Evolutionary conservation across 1,140 invertebrate species (phyloP).

Genomic region (Mesaphorura yosii): DNA sequence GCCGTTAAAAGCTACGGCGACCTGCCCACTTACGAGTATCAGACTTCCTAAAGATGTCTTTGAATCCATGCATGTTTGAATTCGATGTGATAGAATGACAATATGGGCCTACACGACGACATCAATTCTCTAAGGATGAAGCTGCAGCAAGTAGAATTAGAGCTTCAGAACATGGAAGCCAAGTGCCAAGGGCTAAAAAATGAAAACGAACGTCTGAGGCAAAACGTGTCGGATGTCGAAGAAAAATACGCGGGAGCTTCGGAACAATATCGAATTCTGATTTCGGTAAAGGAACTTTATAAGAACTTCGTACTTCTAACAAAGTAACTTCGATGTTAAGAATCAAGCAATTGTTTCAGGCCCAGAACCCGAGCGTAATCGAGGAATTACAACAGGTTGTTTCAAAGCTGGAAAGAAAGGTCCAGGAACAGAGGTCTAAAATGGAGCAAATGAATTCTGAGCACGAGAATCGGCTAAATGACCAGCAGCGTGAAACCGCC

Average conservation of each 20-base stretch:
- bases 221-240: not conserved
- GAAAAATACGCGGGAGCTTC: not conserved
- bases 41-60: no score
- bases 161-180: conserved; percentile 9
- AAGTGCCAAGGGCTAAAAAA: conserved; percentile 2
- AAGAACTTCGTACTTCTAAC: not conserved
- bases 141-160: conserved; percentile 6
- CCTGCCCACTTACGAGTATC: not conserved
- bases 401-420: conserved; percentile 2
- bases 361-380: conserved; percentile 5
- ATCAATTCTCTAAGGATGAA: conserved; percentile 1
- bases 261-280: conserved; percentile 5
- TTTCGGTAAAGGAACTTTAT: not conserved
- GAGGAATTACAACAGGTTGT: conserved; percentile 5
- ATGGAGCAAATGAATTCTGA: conserved; percentile 1
- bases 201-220: conserved; percentile 2
- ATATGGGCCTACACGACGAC: conserved; percentile 5
- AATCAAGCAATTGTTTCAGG: not conserved
- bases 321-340: no score
- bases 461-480: conserved; percentile 1
- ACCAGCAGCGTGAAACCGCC: conserved; percentile 6
- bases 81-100: conserved; percentile 16
- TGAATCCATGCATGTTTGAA: no score
- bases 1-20: no score
- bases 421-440: not conserved